Evolutionary conservation across 1,140 invertebrate species (phyloP).

Genomic region (Pogonomyrmex californicus): DNA sequence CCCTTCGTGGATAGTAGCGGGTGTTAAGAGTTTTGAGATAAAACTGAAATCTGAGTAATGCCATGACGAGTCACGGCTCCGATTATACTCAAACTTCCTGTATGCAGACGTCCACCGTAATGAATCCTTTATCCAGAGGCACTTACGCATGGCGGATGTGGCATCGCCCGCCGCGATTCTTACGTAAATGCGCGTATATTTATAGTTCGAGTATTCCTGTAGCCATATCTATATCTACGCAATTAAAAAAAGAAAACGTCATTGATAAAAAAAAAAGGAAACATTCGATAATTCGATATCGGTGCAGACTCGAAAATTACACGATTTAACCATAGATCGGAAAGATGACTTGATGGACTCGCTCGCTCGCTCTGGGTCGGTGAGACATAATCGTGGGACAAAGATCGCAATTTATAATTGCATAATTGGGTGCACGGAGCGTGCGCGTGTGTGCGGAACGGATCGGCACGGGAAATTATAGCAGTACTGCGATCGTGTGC

Average conservation of each 20-base stretch:
- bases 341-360: neutral
- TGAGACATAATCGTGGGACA: constrained; percentile 50
- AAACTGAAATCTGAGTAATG: constrained; percentile 63
- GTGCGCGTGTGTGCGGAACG: constrained; percentile 15
- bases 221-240: neutral
- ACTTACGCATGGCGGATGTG: constrained; percentile 70
- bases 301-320: neutral
- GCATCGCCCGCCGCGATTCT: constrained; percentile 18
- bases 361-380: constrained; percentile 50
- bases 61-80: constrained; percentile 45
- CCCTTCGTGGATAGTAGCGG: neutral
- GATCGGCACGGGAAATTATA: constrained; percentile 22
- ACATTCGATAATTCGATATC: neutral
- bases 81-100: constrained; percentile 67
- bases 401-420: constrained; percentile 61
- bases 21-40: constrained; percentile 44
- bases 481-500: neutral
- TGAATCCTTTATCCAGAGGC: constrained; percentile 59
- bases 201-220: constrained; percentile 18
- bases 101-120: constrained; percentile 20
- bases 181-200: constrained; percentile 53
- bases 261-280: constrained; percentile 18
- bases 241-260: neutral
- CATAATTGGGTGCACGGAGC: constrained; percentile 21
- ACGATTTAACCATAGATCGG: neutral